Evolutionary conservation across 2,888 invertebrate genomes (phyloP).

Genomic region (Eulithis prunata): DNA sequence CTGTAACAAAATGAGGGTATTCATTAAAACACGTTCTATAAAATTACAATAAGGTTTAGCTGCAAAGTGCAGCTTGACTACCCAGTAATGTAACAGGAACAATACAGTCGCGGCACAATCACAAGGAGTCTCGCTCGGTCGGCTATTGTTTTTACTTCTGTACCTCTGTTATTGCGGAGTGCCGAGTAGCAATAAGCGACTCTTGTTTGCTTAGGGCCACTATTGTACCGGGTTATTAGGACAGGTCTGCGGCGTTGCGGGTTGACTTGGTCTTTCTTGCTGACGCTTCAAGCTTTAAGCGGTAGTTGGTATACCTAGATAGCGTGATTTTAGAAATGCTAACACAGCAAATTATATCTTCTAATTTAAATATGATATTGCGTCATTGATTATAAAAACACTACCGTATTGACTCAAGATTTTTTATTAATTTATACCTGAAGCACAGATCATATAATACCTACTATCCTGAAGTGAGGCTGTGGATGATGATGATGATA

Average conservation of each 20-base stretch:
- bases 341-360: no score
- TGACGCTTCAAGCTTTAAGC: slow-evolving; percentile 41
- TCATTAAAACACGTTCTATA: slow-evolving; percentile 46
- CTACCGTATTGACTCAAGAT: no score
- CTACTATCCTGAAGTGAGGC: no score
- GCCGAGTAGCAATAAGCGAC: slow-evolving; percentile 77
- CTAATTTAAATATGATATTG: no score
- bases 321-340: slow-evolving; percentile 7
- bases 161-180: slow-evolving; percentile 67
- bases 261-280: slow-evolving; percentile 58
- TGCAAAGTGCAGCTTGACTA: slow-evolving; percentile 60
- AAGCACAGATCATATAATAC: no score
- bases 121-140: slow-evolving; percentile 62
- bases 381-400: no score
- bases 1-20: slow-evolving; percentile 51
- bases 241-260: slow-evolving; percentile 59
- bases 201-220: slow-evolving; percentile 75
- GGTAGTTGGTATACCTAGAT: slow-evolving; percentile 16
- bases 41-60: slow-evolving; percentile 53
- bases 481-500: no score
- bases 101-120: slow-evolving; percentile 68
- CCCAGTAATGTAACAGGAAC: slow-evolving; percentile 66
- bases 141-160: slow-evolving; percentile 76
- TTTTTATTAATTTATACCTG: no score
- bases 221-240: slow-evolving; percentile 78